These are phyloP conservation scores for Dromiciops gliroides DNA, from an alignment of 2,113 vertebrate genomes.

Conservation along the genomic window DNA sequence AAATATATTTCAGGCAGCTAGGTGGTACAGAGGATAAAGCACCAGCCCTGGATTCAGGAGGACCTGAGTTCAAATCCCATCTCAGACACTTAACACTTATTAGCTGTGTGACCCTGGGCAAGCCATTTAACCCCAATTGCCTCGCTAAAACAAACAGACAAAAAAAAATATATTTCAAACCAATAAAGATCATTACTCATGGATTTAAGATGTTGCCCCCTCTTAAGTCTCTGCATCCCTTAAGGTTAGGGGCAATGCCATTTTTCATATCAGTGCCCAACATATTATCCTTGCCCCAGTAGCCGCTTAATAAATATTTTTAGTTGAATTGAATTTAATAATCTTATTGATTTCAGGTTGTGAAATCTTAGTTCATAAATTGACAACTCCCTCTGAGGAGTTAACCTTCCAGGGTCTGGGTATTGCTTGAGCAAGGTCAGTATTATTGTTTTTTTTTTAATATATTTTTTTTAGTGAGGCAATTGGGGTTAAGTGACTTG, in stretches of 20 bases:
- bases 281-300: background rate
- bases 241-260: background rate
- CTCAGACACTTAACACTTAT: no score
- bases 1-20: background rate
- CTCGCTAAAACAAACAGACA: no score
- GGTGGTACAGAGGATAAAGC: no score
- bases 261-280: background rate
- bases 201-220: background rate
- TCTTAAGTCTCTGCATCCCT: no score
- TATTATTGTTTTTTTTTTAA: no score
- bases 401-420: background rate
- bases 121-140: no score
- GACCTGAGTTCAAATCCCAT: no score
- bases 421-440: background rate
- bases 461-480: no score
- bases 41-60: no score
- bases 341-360: background rate
- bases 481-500: no score
- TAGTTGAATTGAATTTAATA: background rate
- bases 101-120: no score
- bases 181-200: background rate
- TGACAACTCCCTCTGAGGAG: background rate
- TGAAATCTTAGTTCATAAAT: background rate
- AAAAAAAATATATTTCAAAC: background rate
- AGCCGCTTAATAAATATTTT: background rate